Percentiles rank a stretch among this genome's conserved stretches.
These are phyloP conservation scores for Cercopithecus neglectus DNA, from an alignment of 2,797 vertebrate genomes.

Conservation along the genomic window DNA sequence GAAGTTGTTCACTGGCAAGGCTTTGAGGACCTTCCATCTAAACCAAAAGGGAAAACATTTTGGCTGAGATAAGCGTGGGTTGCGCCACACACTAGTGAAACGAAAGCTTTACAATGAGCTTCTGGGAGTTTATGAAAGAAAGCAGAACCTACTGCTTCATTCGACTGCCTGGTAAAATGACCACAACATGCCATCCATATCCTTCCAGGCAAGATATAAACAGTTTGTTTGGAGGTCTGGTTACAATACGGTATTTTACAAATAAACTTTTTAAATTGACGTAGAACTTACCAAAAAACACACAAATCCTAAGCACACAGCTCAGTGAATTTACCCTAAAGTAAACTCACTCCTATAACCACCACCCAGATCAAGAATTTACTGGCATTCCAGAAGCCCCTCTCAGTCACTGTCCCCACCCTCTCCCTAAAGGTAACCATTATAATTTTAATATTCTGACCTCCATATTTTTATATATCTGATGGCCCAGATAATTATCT, in stretches of 20 bases:
- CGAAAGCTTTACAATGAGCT: not conserved
- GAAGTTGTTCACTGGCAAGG: not conserved
- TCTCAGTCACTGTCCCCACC: not conserved
- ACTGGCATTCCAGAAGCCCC: conserved; percentile 60
- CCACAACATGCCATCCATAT: not conserved
- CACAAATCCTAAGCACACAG: not conserved
- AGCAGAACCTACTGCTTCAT: not conserved
- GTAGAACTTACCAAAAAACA: conserved; percentile 39
- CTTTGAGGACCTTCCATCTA: not conserved
- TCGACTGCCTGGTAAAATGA: not conserved
- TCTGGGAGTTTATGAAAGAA: not conserved
- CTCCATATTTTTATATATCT: conserved; percentile 72
- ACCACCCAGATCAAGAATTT: not conserved
- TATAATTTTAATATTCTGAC: conserved; percentile 63
- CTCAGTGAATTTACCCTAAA: conserved; percentile 19
- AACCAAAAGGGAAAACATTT: not conserved
- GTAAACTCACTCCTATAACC: not conserved
- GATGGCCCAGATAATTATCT: conserved; percentile 75
- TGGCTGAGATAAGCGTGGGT: not conserved
- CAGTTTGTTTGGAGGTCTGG: not conserved
- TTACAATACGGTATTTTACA: not conserved
- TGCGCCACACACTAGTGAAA: not conserved
- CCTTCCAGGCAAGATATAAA: not conserved
- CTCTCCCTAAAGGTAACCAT: conserved; percentile 38
- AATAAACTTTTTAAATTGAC: not conserved